Evolutionary conservation across 2,797 vertebrate species (phyloP).

Genomic region (Sebastes oblongus): DNA sequence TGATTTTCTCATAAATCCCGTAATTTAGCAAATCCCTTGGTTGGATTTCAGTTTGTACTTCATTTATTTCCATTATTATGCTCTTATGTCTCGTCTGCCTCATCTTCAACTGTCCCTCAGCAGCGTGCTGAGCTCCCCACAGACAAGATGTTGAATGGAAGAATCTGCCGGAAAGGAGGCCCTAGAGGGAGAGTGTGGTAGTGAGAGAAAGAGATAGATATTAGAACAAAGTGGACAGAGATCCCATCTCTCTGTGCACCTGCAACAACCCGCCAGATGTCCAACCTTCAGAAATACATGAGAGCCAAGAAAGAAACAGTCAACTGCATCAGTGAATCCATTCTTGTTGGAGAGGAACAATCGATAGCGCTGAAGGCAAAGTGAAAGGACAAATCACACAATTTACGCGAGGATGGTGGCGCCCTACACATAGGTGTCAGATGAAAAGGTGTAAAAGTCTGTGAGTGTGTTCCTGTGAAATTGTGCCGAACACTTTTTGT

Average conservation of each 20-base stretch:
- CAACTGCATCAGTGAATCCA: slow-evolving; percentile 34
- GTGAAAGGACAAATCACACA: slow-evolving; percentile 41
- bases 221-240: slow-evolving; percentile 22
- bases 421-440: background rate
- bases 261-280: slow-evolving; percentile 23
- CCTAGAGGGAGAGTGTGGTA: background rate
- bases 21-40: background rate
- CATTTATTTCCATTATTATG: slow-evolving; percentile 9
- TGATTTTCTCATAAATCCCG: background rate
- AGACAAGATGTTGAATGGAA: background rate
- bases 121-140: background rate
- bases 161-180: background rate
- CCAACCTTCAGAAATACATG: slow-evolving; percentile 36
- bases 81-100: background rate
- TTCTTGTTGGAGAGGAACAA: slow-evolving; percentile 37
- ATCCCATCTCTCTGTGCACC: slow-evolving; percentile 10
- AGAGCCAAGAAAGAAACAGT: slow-evolving; percentile 44
- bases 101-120: background rate
- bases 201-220: background rate
- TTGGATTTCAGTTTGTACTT: background rate
- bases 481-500: background rate
- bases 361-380: slow-evolving; percentile 49
- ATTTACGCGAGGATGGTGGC: slow-evolving; percentile 1
- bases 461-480: background rate
- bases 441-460: slow-evolving; percentile 4